Percentiles rank a stretch among this genome's conserved stretches.
Evolutionary conservation across 2,888 invertebrate species (phyloP).

Genomic region (Acleris holmiana): DNA sequence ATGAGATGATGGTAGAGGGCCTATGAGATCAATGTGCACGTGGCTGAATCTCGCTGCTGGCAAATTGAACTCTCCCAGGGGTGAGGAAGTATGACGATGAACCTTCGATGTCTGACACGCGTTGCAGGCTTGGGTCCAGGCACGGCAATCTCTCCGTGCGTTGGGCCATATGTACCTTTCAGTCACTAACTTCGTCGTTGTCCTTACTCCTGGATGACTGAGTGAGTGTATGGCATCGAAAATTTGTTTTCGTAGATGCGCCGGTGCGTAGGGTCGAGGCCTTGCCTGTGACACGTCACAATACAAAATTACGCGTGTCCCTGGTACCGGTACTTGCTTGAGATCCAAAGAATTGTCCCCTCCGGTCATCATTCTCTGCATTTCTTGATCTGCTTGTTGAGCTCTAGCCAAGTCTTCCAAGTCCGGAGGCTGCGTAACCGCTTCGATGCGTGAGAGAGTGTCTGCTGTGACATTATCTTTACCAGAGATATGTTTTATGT

Average conservation of each 20-base stretch:
- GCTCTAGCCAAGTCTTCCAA: not conserved
- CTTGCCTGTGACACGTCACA: not conserved
- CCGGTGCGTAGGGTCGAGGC: not conserved
- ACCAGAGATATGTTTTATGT: conserved; percentile 7
- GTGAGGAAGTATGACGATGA: not conserved
- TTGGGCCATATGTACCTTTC: conserved; percentile 10
- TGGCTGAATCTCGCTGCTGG: not conserved
- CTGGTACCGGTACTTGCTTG: conserved; percentile 4
- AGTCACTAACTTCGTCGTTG: not conserved
- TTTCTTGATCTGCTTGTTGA: not conserved
- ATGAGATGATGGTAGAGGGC: not conserved
- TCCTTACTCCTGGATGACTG: not conserved
- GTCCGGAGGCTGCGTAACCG: not conserved
- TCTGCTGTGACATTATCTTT: conserved; percentile 5
- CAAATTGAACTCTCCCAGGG: not conserved
- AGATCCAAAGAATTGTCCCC: not conserved
- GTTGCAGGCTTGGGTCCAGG: conserved; percentile 6
- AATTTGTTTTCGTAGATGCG: not conserved
- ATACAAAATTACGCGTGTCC: not conserved
- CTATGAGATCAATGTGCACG: conserved; percentile 1
- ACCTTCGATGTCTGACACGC: conserved; percentile 4
- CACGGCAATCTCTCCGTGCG: conserved; percentile 3
- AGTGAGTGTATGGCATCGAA: not conserved
- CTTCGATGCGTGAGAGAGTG: conserved; percentile 13
- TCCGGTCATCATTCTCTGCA: not conserved